Evolutionary conservation across 2,888 invertebrate species (phyloP), one percentile per base, ranked within the genome.

Genomic region (Drosophila testacea): DNA sequence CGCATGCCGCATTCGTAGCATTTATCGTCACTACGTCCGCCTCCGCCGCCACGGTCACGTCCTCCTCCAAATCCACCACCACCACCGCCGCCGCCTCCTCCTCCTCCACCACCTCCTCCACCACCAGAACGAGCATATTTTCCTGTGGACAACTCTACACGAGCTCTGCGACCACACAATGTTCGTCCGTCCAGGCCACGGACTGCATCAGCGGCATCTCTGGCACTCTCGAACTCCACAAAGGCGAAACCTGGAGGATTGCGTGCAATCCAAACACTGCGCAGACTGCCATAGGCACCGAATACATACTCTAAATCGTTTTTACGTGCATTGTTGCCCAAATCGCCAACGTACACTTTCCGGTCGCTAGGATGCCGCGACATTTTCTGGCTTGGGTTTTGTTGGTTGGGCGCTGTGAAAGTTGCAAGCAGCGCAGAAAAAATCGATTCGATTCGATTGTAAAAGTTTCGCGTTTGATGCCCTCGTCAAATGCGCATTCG

Each of bases 201-300:
- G 69, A 98, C 97, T 30, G 98, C 97, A 93, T 98, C 98, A 90
- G 97, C 97, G 9, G 98, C 98, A 92, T 98, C 98, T 75, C 93
- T 82, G 6, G 96, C 95, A 92, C 98, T 98, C 93, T 98, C 98
- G 92, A 97, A 98, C 92, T 98, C 98, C 2, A 98, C 97, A 93
- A 98, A 98, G 6, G 98, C 98, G 93, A 98, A 98, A 57, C 98
- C 98, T 65, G 98, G 98, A 10, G 92, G 92, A 92, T 98, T 98
- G 81, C 98, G 94, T 0, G 98, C 98, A n/a, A 99, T 98, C 98
- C 98, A 99, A 48, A 98, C 98, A 93, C 97, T 98, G 88, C 97
- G 95, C 83, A 98, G 93, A 1, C 97, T 96, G 10, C 98, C 98
- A 91, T 98, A 98, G 88, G 97, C 96, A 68, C 96, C 95, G 93